Evolutionary conservation across 2,888 invertebrate genomes (phyloP).

Genomic region (Mylabris sibirica): DNA sequence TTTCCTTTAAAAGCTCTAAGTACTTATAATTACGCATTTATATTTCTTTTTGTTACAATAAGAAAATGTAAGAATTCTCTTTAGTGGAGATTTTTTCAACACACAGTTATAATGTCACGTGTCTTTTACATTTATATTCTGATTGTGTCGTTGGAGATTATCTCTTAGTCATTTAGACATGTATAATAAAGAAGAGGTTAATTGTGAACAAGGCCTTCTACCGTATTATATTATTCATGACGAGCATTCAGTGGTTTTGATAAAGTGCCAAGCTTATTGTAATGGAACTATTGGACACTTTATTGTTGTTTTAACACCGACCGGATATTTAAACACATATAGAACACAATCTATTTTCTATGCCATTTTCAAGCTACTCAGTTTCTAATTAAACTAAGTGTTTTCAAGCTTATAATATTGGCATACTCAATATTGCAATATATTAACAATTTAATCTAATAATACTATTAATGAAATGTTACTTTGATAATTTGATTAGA

Average conservation of each 20-base stretch:
- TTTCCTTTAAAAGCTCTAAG: not conserved
- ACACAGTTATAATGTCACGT: not conserved
- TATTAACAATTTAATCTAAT: not conserved
- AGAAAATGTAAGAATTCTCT: not conserved
- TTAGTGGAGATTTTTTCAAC: not conserved
- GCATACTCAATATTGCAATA: not conserved
- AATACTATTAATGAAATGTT: no score
- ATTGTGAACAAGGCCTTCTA: slow-evolving; percentile 29
- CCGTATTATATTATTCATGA: slow-evolving; percentile 40
- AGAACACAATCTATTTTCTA: not conserved
- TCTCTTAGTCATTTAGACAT: slow-evolving; percentile 26
- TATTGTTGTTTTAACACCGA: slow-evolving; percentile 13
- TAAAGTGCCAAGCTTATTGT: slow-evolving; percentile 36
- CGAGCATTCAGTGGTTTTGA: slow-evolving; percentile 34
- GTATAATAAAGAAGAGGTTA: slow-evolving; percentile 27
- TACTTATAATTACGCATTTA: not conserved
- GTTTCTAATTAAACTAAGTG: not conserved
- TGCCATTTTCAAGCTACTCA: not conserved
- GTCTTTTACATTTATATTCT: not conserved
- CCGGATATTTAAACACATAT: not conserved
- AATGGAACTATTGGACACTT: slow-evolving; percentile 25
- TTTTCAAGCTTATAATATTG: not conserved
- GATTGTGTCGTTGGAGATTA: slow-evolving; percentile 17
- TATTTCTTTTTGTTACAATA: not conserved
- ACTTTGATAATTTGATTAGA: no score